Evolutionary conservation across 2,113 vertebrate species (phyloP), one percentile per base, ranked within the genome.

Genomic region (Nettapus auritus): DNA sequence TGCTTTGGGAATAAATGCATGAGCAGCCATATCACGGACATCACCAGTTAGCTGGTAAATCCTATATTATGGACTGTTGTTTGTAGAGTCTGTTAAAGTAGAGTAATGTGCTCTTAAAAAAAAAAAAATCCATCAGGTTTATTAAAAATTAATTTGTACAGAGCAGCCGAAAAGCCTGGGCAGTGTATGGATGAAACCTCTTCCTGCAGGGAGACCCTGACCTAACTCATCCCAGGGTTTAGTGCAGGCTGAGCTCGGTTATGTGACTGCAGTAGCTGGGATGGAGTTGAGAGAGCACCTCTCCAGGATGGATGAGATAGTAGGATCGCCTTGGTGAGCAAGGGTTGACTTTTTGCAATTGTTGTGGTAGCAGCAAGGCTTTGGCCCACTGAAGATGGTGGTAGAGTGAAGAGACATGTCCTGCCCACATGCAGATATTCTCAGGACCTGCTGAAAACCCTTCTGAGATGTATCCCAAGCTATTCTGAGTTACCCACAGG

Each of bases 201-300:
- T 69, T 82, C 14, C 53, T 29, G 25, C 34, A 38, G 18, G 40
- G 66, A 63, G 9, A 44, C 8, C 36, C 38, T 28, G 20, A 18
- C 11, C 40, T 13, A 67, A 28, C 52, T 15, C 7, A 55, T 14
- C 26, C 52, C 26, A 63, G 40, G 0, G 15, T 26, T 29, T 19
- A 66, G 31, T 42, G 48, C 70, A 28, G 67, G 53, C 42, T 29
- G 53, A 57, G 66, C 33, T 63, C 23, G 19, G 36, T 86, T 52
- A 2, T 1, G 4, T 3, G 1, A 5, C 11, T 13, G 19, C 36
- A 75, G 33, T 63, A 40, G 28, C 33, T 74, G 16, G 1, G 25
- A 4, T 40, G 48, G 23, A 91, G 42, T 0, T 1, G n/a, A 18
- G 36, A 69, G 8, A n/a, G 46, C 28, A 25, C 3, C 3, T 68